Base-by-base conservation (phyloP, 2,888 invertebrate species). In the Eudemis profundana region DNA sequence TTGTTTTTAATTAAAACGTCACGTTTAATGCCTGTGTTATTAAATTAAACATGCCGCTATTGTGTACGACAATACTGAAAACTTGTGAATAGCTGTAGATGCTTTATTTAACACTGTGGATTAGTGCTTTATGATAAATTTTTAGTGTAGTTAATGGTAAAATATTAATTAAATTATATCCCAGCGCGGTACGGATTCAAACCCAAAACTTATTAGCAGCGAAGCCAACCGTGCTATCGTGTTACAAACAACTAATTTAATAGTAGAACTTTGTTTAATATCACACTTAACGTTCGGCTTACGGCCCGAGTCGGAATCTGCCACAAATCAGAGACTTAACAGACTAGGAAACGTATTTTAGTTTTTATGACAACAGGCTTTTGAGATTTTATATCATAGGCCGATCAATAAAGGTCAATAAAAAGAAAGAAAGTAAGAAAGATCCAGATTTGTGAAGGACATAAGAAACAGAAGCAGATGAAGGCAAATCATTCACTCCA, bases 191-290 rank as follows among this genome's bases (percentile, higher is more conserved):
- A 23, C 15, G n/a, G 4, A 36, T 36, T 17, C 51, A 19, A 5
- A 10, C 15, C 49, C 27, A 15, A 54, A 42, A 54, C 27, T 54
- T 54, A 54, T 54, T 27, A 42, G 53, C 23, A 15, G 40, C 40
- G 54, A 42, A 42, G 23, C 54, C 69, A 72, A 38, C 66, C 64
- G 49, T 53, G 44, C 46, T 53, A 63, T 61, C 66, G 53, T 27
- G 44, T 27, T 59, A 65, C 44, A 23, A 69, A 59, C 68, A 68
- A 47, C 56, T 63, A 65, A 66, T 70, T 67, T 68, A 54, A 69
- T 66, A 70, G 65, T 66, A 62, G 62, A 73, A 72, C 70, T 74
- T 75, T 64, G 70, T 68, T 72, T 72, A 74, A 73, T 70, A 73
- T 72, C 67, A 69, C 72, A 69, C 68, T 73, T 71, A 70, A 70